Conservation (phyloP, 2,113 vertebrate species). For the Hippocampus zosterae region DNA sequence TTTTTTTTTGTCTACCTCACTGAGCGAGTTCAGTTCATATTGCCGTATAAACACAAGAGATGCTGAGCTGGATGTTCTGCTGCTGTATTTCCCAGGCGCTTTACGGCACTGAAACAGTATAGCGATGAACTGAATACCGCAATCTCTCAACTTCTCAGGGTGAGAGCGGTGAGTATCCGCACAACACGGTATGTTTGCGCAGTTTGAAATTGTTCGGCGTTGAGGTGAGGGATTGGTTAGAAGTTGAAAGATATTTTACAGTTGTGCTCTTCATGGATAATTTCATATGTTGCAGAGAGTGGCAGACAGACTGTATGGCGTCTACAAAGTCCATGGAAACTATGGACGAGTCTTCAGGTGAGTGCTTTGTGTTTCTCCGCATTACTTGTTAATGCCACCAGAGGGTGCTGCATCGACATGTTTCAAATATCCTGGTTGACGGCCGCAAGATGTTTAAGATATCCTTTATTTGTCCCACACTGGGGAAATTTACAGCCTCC, state of each 20-base stretch:
- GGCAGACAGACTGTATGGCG: conserved; percentile 88
- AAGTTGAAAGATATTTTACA: background rate
- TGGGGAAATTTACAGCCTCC: too few relatives aligned
- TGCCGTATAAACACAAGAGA: background rate
- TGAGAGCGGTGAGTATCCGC: conserved; percentile 83
- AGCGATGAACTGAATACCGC: conserved; percentile 86
- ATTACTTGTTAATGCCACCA: background rate
- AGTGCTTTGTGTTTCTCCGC: conserved; percentile 3
- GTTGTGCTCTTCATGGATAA: background rate
- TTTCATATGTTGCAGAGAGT: conserved; percentile 75
- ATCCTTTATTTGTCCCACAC: too few relatives aligned
- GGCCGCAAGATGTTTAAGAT: background rate
- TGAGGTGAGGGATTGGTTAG: background rate
- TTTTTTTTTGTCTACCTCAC: background rate
- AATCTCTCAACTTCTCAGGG: conserved; percentile 86
- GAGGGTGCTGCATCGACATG: background rate
- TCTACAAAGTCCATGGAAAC: conserved; percentile 95
- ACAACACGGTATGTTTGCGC: background rate
- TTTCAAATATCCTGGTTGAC: background rate
- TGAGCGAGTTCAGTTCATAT: background rate
- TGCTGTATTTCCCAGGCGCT: conserved; percentile 76
- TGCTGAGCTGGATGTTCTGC: background rate
- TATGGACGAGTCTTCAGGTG: conserved; percentile 95
- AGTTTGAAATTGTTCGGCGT: background rate
- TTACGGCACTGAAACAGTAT: conserved; percentile 87